Evolutionary conservation across 2,113 vertebrate genomes (phyloP).

Genomic region (Anolis carolinensis): DNA sequence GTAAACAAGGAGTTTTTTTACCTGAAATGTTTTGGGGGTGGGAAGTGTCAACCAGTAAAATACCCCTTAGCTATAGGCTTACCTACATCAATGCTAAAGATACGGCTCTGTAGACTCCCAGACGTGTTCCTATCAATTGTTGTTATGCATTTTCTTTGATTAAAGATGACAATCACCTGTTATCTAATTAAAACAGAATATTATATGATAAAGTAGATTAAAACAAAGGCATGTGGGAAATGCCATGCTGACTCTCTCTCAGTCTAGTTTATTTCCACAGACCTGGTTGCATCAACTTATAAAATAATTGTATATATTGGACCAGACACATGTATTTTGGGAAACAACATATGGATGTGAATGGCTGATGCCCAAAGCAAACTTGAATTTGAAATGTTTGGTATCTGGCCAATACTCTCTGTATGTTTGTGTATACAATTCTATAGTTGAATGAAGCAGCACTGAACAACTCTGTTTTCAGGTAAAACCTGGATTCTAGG

Average conservation of each 20-base stretch:
- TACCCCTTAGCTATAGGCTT: too few relatives aligned
- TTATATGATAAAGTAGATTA: not conserved
- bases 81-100: too few relatives aligned
- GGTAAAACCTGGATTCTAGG: too few relatives aligned
- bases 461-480: not conserved
- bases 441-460: not conserved
- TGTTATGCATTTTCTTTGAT: not conserved
- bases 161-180: not conserved
- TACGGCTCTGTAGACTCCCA: not conserved
- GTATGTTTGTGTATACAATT: not conserved
- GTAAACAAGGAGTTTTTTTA: too few relatives aligned
- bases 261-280: not conserved
- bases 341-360: not conserved
- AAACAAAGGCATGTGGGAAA: too few relatives aligned
- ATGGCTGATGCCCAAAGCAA: not conserved
- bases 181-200: not conserved
- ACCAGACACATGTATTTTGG: not conserved
- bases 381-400: not conserved
- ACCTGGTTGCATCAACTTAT: not conserved
- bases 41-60: too few relatives aligned
- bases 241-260: not conserved
- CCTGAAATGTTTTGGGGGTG: too few relatives aligned
- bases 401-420: not conserved
- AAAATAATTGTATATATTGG: not conserved
- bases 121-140: not conserved